Percentiles rank a stretch among this genome's conserved stretches.
These are phyloP conservation scores for Lepus oiostolus DNA, from an alignment of 2,797 vertebrate genomes.

Conservation along the genomic window DNA sequence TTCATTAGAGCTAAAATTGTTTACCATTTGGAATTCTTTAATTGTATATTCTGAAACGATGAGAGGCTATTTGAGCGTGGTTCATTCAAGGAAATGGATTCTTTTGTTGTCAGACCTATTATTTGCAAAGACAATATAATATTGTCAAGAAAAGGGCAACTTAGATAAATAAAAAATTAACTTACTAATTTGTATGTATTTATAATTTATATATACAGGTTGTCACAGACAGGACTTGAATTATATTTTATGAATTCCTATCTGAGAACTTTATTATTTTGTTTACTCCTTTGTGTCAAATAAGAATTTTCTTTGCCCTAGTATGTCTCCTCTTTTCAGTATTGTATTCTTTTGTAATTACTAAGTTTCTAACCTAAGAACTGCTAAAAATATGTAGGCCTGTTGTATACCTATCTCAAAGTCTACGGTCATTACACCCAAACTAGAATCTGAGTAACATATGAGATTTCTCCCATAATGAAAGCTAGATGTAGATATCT, in stretches of 20 bases:
- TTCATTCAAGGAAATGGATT: slow-evolving; percentile 50
- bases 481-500: slow-evolving; percentile 17
- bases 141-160: slow-evolving; percentile 27
- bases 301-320: slow-evolving; percentile 41
- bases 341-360: slow-evolving; percentile 10
- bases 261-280: slow-evolving; percentile 43
- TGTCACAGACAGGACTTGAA: not conserved
- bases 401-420: not conserved
- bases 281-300: slow-evolving; percentile 26
- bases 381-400: not conserved
- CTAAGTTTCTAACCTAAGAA: not conserved
- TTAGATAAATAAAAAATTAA: slow-evolving; percentile 55
- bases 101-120: not conserved
- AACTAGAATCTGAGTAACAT: slow-evolving; percentile 19
- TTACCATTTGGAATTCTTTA: slow-evolving; percentile 32
- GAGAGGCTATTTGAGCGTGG: slow-evolving; percentile 30
- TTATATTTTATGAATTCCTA: slow-evolving; percentile 46
- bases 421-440: slow-evolving; percentile 5
- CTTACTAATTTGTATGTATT: slow-evolving; percentile 41
- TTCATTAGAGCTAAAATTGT: slow-evolving; percentile 79
- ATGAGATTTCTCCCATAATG: not conserved
- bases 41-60: slow-evolving; percentile 36
- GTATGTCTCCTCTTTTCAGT: not conserved
- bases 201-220: slow-evolving; percentile 34
- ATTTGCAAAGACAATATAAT: slow-evolving; percentile 57